Base-by-base conservation (phyloP, 1,140 invertebrate genomes). In the Drosophila aff. region DNA sequence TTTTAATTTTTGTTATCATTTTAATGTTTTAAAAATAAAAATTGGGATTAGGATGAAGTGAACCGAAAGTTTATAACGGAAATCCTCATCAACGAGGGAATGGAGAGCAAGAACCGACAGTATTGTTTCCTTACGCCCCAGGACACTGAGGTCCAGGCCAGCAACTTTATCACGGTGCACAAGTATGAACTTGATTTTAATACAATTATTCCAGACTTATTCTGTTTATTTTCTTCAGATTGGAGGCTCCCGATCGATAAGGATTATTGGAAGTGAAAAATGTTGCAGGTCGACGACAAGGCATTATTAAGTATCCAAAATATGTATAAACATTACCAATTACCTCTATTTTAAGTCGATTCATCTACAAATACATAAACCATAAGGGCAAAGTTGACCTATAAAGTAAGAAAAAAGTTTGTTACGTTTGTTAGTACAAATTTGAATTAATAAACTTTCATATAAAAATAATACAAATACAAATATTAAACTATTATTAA, bases 41-140 rank as follows among this genome's bases (percentile, higher is more conserved):
- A 41, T 55, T 64, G 65, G 79, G 57, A 40, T 41, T 69, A 96
- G 96, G 96, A 97, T 92, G 95, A 96, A 90, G 93, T 96, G 8
- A 97, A 97, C 92, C 94, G 96, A 15, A 94, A 94, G 69, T 94
- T 95, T 47, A 95, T 96, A 44, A 95, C 96, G 91, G 94, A 96
- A 66, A 94, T 97, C 61, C 93, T 97, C 11, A 85, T 97, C 26
- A 91, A 94, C 64, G 95, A 96, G 91, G 95, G 96, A 2, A 93
- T 93, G 68, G 93, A 92, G 23, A 95, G 95, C 82, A 93, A 93
- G 11, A 92, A 94, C 53, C 93, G 95, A 23, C 96, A 97, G 92
- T 97, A 95, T 92, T 94, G 96, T 52, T 97, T 97, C 84, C 93
- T 97, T 13, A 97, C 96, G 41, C 96, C 96, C 18, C 94, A 96